Percentiles rank a stretch among this genome's conserved stretches.
Evolutionary conservation across 92 coral and sea anemone species (phyloP).

Genomic region (Phenganax subtilis): DNA sequence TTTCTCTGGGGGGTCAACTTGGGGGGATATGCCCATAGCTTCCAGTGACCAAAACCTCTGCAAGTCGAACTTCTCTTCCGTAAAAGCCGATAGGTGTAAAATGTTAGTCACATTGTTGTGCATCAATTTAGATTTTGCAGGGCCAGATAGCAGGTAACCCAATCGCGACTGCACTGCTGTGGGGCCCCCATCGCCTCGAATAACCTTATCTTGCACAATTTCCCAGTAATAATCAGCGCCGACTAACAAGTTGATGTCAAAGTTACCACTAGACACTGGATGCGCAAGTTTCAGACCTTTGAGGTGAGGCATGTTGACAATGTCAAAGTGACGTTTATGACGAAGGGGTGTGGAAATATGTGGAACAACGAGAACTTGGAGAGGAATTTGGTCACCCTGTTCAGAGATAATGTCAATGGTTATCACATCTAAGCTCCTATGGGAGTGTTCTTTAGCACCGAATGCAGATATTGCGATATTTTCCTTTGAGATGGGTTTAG

Average conservation of each 20-base stretch:
- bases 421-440: too few species aligned
- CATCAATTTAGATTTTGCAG: background rate
- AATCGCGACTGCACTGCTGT: slow-evolving; percentile 46
- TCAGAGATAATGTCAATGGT: slow-evolving; percentile 23
- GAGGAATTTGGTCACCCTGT: slow-evolving; percentile 45
- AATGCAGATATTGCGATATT: too few species aligned
- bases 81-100: background rate
- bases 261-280: too few species aligned
- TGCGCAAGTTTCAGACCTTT: background rate
- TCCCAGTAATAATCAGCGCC: too few species aligned
- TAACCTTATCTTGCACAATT: too few species aligned
- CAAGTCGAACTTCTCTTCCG: too few species aligned
- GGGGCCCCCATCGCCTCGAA: slow-evolving; percentile 2
- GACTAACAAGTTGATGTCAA: too few species aligned
- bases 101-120: background rate
- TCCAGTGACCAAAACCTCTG: too few species aligned
- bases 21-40: too few species aligned
- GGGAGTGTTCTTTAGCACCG: too few species aligned
- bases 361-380: background rate
- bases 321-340: slow-evolving; percentile 12
- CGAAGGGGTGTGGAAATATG: slow-evolving; percentile 45
- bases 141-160: slow-evolving; percentile 17
- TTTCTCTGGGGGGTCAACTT: slow-evolving; percentile 7
- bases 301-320: slow-evolving; percentile 43
- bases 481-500: background rate